These are phyloP conservation scores for Melozone crissalis DNA, from an alignment of 2,113 vertebrate genomes.

Conservation along the genomic window DNA sequence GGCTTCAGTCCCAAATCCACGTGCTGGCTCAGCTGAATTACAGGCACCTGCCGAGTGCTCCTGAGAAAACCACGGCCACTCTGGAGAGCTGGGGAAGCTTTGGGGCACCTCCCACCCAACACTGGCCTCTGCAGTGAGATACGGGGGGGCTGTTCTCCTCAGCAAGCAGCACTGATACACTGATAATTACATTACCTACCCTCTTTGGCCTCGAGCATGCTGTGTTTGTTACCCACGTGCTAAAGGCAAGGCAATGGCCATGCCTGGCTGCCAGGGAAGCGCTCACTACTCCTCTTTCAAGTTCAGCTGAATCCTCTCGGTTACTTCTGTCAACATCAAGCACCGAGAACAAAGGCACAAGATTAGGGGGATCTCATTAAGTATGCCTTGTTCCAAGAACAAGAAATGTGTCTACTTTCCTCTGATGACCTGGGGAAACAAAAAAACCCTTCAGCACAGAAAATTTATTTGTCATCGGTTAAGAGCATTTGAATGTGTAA, in stretches of 20 bases:
- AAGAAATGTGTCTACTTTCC: neutral
- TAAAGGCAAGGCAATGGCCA: neutral
- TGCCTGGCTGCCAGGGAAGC: neutral
- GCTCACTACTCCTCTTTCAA: neutral
- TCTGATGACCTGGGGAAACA: conserved; percentile 35
- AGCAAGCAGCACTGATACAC: accelerated
- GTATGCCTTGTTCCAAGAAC: neutral
- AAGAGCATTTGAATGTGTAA: neutral
- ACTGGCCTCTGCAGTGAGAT: accelerated
- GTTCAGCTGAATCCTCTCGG: neutral
- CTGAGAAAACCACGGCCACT: accelerated
- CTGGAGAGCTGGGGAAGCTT: neutral
- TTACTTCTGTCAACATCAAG: conserved; percentile 5
- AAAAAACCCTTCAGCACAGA: conserved; percentile 22
- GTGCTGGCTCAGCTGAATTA: neutral
- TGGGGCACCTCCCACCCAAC: neutral
- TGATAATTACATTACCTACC: neutral
- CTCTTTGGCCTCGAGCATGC: neutral
- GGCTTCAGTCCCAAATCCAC: accelerated
- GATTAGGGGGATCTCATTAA: neutral
- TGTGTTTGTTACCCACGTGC: neutral
- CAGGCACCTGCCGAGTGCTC: accelerated
- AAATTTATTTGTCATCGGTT: neutral
- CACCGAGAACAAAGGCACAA: neutral
- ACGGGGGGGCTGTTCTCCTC: accelerated